These are phyloP conservation scores for Paratilapia polleni DNA, from an alignment of 2,113 vertebrate genomes.

Conservation along the genomic window DNA sequence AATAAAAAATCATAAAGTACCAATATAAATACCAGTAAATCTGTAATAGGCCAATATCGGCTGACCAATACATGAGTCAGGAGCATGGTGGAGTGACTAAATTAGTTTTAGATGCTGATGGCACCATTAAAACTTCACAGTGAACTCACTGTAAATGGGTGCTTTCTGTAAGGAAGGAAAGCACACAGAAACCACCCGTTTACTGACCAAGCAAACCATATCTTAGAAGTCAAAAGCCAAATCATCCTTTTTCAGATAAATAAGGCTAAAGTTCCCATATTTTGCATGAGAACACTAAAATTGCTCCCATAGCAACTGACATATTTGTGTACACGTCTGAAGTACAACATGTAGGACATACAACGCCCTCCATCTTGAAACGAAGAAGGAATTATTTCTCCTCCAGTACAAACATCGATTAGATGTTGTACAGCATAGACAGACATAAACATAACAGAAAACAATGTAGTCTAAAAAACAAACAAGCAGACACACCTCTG, in stretches of 20 bases:
- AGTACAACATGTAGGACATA: background rate
- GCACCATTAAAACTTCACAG: background rate
- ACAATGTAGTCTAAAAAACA: no score
- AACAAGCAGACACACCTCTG: no score
- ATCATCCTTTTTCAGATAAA: background rate
- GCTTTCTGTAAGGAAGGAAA: background rate
- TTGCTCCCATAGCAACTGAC: background rate
- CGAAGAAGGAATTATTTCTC: background rate
- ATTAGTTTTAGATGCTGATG: background rate
- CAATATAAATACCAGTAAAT: background rate
- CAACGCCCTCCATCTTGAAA: background rate
- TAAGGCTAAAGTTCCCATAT: background rate
- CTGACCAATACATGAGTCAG: background rate
- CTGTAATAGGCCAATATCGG: background rate
- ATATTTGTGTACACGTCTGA: background rate
- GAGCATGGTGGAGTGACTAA: background rate
- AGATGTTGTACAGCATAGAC: background rate
- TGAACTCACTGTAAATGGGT: background rate
- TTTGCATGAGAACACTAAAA: background rate
- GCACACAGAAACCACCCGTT: background rate
- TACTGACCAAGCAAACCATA: background rate
- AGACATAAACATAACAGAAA: background rate
- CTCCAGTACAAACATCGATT: background rate
- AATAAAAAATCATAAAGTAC: no score
- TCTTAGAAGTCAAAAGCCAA: background rate